Base-by-base conservation (phyloP, 2,888 invertebrate genomes). In the Craniophora ligustri region DNA sequence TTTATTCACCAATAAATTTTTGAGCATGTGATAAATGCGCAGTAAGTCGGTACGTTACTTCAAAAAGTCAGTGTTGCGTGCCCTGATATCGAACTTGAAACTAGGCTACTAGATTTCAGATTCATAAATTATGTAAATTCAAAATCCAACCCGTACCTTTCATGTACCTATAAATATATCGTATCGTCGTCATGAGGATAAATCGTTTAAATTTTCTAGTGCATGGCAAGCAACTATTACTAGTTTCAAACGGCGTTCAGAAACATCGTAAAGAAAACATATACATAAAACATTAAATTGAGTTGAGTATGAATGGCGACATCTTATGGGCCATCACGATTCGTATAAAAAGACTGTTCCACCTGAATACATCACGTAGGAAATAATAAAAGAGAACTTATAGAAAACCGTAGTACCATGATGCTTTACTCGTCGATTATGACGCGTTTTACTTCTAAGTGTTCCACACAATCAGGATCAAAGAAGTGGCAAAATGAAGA, bases 231-330 rank as follows among this genome's bases (percentile, higher is more conserved):
- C 8, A 30, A 45, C 11, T 55, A 39, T 13, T 1, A 46, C 10
- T 10, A 0, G 18, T 7, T 2, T 16, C 13, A 23, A 46, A 32
- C 32, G 39, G 15, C 8, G 21, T 31, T 8, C 15, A 15, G 7
- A 42, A 6, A 18, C 5, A 30, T 58, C 49, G 30, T 64, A 64
- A 63, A 48, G 49, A 15, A 3, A 44, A 35, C 30, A 36, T 15
- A 8, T 36, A 30, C 14, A 40, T 44, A 34, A 34, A 44, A 34
- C 8, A 5, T 26, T 34, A 4, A 21, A 42, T 32, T 10, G 19
- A 4, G 13, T 42, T 10, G 31, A 14, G 30, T 18, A 18, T 41
- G 40, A 41, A 41, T 41, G 40, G 30, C n/a, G 19, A 4, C 11
- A 16, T 8, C 8, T 44, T 44, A 44, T 39, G 30, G 7, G 0